Conservation (phyloP, 2,797 vertebrate species). For the Manis crassicaudata region DNA sequence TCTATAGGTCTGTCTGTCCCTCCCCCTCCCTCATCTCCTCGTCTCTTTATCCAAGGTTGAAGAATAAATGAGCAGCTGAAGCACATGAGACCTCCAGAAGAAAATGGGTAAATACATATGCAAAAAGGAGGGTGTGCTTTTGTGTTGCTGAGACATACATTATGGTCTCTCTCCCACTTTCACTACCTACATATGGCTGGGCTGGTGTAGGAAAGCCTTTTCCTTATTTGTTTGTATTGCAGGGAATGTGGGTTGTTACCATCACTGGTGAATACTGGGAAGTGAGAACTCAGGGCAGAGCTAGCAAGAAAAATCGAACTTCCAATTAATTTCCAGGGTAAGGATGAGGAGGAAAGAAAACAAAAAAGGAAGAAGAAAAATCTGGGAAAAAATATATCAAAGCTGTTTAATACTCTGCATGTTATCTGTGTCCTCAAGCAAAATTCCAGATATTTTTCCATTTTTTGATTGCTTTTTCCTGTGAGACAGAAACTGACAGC, state of each 20-base stretch:
- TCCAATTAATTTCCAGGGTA: slow-evolving; percentile 58
- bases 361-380: background rate
- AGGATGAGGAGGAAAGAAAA: background rate
- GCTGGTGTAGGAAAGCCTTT: background rate
- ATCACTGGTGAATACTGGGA: background rate
- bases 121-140: slow-evolving; percentile 9
- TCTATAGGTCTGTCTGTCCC: slow-evolving; percentile 81
- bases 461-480: slow-evolving; percentile 43
- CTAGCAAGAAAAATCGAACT: background rate
- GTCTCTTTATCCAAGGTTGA: slow-evolving; percentile 74
- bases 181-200: background rate
- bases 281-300: slow-evolving; percentile 45
- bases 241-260: background rate
- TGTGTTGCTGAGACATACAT: background rate
- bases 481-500: slow-evolving; percentile 35
- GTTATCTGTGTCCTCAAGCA: slow-evolving; percentile 39
- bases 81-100: slow-evolving; percentile 50
- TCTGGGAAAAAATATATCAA: background rate
- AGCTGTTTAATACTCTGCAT: background rate
- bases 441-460: slow-evolving; percentile 63
- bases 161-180: background rate
- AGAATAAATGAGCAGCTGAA: slow-evolving; percentile 52
- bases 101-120: slow-evolving; percentile 59
- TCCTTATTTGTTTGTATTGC: slow-evolving; percentile 42
- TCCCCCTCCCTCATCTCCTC: slow-evolving; percentile 53